Conservation (phyloP, 2,888 invertebrate genomes). For the Chorisops tibialis region DNA sequence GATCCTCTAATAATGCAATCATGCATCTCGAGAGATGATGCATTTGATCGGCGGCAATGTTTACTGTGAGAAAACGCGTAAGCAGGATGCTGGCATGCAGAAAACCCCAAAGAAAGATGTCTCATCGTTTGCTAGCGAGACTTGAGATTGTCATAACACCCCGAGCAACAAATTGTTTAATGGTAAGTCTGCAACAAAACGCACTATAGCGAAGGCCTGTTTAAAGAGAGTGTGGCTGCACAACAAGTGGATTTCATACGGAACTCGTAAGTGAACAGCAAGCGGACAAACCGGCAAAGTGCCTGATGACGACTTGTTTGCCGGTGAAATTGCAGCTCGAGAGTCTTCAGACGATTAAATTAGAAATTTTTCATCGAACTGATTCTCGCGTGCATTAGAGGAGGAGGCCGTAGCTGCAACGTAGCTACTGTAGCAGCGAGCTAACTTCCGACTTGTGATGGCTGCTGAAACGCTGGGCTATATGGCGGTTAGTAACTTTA, state of each 20-base stretch:
- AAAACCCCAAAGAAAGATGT: no score
- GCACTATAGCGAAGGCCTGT: no score
- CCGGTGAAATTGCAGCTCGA: neutral
- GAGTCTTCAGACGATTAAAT: conserved; percentile 2
- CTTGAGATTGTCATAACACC: no score
- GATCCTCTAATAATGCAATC: conserved; percentile 1
- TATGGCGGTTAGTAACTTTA: neutral
- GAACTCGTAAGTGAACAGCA: no score
- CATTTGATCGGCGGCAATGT: neutral
- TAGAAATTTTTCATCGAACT: conserved; percentile 3
- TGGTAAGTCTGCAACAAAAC: no score
- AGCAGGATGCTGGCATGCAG: conserved; percentile 11
- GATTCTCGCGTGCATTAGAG: neutral
- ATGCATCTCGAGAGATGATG: conserved; percentile 6
- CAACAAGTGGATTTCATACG: no score
- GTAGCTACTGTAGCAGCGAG: conserved; percentile 6
- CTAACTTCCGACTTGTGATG: conserved; percentile 20
- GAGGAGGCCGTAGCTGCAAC: conserved; percentile 6
- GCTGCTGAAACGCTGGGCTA: conserved; percentile 3
- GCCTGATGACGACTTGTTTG: no score
- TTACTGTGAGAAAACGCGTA: conserved; percentile 15
- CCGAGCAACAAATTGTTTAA: no score
- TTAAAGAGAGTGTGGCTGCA: no score
- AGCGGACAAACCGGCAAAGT: no score
- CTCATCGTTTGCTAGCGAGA: no score